Percentiles rank a stretch among this genome's conserved stretches.
phyloP scores from a whole-genome alignment of 1,140 invertebrate genomes.

The Sminthurinus signatus region DNA sequence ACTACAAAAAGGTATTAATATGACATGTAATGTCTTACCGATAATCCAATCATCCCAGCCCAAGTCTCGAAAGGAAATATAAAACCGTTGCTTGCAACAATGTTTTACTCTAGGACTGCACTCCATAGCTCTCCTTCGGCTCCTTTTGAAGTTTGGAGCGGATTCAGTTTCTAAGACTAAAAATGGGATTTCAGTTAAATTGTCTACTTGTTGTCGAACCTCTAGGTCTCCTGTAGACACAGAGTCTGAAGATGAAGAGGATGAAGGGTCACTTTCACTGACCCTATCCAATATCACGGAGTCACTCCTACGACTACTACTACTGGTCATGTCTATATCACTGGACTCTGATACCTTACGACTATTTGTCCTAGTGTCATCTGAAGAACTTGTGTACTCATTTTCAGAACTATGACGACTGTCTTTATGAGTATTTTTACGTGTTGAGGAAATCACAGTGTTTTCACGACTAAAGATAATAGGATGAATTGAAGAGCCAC shows the following conservation, averaged over 20 bases:
- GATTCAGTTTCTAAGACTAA: conserved; percentile 73
- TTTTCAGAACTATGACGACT: background rate
- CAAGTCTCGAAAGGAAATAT: conserved; percentile 80
- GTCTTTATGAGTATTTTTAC: background rate
- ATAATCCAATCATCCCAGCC: conserved; percentile 96
- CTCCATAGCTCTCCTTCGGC: conserved; percentile 70
- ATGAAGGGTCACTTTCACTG: background rate
- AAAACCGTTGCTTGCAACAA: conserved; percentile 86
- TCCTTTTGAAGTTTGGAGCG: conserved; percentile 50
- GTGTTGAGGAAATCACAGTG: conserved; percentile 42
- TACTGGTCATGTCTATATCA: too few relatives aligned
- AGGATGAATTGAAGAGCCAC: conserved; percentile 56
- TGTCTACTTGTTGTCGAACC: conserved; percentile 17
- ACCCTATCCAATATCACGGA: background rate
- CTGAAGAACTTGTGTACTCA: background rate
- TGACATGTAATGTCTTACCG: too few relatives aligned
- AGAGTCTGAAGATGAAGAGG: background rate
- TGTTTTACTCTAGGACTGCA: conserved; percentile 66
- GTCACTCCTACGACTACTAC: background rate
- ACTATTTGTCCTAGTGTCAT: background rate
- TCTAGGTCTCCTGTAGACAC: background rate
- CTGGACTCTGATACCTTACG: too few relatives aligned
- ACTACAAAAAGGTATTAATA: too few relatives aligned
- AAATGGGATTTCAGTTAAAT: conserved; percentile 49
- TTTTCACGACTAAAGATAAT: conserved; percentile 55